Evolutionary conservation across 2,113 vertebrate genomes (phyloP), one percentile per base, ranked within the genome.

Genomic region (Hiodon alosoides): DNA sequence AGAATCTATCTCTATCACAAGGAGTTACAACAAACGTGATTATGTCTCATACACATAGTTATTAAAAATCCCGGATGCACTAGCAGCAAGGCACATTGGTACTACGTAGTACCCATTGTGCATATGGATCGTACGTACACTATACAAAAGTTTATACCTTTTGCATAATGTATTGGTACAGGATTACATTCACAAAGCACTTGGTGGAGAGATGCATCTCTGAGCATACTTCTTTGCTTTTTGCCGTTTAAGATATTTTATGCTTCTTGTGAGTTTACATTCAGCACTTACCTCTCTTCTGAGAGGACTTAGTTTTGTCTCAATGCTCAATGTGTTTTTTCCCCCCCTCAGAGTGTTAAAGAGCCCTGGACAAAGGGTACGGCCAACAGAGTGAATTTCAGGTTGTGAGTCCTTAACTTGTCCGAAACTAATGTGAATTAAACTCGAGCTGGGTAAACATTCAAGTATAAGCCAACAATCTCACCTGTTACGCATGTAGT

Each of bases 341-440:
- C 98, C 93, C 81, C 94, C 89, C 2, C 31, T 31, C 93, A 99
- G 96, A 98, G 95, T 96, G 95, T 95, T 99, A 99, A 90, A 96
- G 92, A 96, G 91, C 95, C 93, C 94, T 93, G 95, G 96, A 95
- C 91, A 94, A 94, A 96, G 92, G 94, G 94, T 96, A 94, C 95
- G 94, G 92, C 94, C 95, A 94, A 94, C 94, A 94, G 94, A 94
- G 95, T 98, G 97, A 97, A 97, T 96, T 96, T 95, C 94, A 99
- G 96, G 96, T 98, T 98, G 96, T 98, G 95, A 98, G 96, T 98
- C 91, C 92, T 93, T 90, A 91, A 90, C 89, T 89, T 94, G 91
- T 95, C 93, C 93, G 91, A 92, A 79, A 87, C 94, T 87, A 92
- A 92, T 94, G 91, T 96, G 85, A 95, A 94, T 90, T 93, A 91